Base-by-base conservation (phyloP, 2,113 vertebrate species). In the Sapajus apella region DNA sequence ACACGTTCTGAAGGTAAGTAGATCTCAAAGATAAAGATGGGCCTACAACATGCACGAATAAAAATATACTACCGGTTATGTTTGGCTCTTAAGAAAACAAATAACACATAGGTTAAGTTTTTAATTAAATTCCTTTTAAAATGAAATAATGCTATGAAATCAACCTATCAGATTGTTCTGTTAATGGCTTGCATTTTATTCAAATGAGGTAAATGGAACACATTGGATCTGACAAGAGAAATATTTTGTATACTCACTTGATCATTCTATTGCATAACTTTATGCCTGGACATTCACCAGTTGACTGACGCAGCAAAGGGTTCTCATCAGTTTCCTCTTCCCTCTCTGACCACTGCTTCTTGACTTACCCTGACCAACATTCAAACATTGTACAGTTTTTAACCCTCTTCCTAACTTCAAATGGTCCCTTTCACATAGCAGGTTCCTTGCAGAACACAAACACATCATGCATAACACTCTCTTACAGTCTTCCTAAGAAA, bases 11-110 rank as follows among this genome's bases (percentile, higher is more conserved):
- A 99, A 97, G 98, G 98, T 98, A 99, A 98, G 98, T 99, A 99
- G 96, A 99, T 98, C 98, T 99, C 99, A 98, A 99, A 99, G 43
- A 99, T 99, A 97, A 99, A 99, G 98, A 99, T 98, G 45, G 99
- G 98, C 99, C 99, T 99, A 98, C 64, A 98, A 97, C 47, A 98
- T 91, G 88, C 32, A 97, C 6, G 20, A 96, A 97, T 97, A 97
- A 95, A 64, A 94, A 87, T 32, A 97, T 37, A 37, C 52, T 43
- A 95, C 32, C 13, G 66, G 32, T 96, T 94, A 89, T 68, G 47
- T 87, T 92, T 94, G 96, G 76, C 25, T 92, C 93, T 96, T 64
- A 52, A 20, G 96, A 97, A 77, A 92, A 58, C 9, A 97, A 64
- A 32, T 32, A 64, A 23, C 18, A 55, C 21, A 0, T 5, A 95